phyloP scores from a whole-genome alignment of 2,797 vertebrate species.

The Bothrops alternatus region DNA sequence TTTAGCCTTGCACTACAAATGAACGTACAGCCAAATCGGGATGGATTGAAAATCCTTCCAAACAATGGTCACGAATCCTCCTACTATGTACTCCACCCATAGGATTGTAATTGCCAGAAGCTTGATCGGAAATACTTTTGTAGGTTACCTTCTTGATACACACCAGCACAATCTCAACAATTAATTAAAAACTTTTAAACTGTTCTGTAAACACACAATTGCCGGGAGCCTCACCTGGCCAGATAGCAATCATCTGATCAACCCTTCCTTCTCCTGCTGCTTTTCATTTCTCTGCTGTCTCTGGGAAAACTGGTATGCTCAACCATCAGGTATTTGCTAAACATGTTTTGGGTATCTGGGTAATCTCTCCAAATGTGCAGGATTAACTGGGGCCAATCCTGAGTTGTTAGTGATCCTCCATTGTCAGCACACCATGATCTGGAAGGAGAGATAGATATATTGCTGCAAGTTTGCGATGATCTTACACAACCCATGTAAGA shows the following conservation, averaged over 20 bases:
- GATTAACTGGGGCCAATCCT: conserved; percentile 63
- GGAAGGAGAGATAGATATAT: conserved; percentile 53
- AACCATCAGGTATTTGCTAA: conserved; percentile 62
- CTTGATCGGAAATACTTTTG: conserved; percentile 45
- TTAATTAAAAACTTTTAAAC: conserved; percentile 51
- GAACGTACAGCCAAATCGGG: not conserved
- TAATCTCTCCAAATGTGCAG: conserved; percentile 66
- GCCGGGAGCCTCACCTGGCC: conserved; percentile 31
- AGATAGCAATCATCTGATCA: conserved; percentile 59
- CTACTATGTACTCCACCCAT: conserved; percentile 1
- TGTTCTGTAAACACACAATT: conserved; percentile 42
- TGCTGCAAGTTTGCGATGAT: conserved; percentile 43
- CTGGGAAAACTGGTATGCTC: conserved; percentile 52
- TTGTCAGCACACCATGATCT: conserved; percentile 60
- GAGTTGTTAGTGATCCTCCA: conserved; percentile 56
- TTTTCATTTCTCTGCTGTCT: conserved; percentile 61
- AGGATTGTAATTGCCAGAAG: conserved; percentile 19
- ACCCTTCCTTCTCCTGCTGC: conserved; percentile 49
- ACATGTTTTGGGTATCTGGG: conserved; percentile 55
- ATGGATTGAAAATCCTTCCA: not conserved
- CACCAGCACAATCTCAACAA: conserved; percentile 43
- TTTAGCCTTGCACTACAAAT: not conserved
- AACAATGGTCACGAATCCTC: not conserved
- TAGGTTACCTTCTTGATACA: conserved; percentile 4
- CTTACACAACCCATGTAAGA: conserved; percentile 33